Evolutionary conservation across 2,888 invertebrate genomes (phyloP), one percentile per base, ranked within the genome.

Genomic region (Stenchaetothrips biformis): DNA sequence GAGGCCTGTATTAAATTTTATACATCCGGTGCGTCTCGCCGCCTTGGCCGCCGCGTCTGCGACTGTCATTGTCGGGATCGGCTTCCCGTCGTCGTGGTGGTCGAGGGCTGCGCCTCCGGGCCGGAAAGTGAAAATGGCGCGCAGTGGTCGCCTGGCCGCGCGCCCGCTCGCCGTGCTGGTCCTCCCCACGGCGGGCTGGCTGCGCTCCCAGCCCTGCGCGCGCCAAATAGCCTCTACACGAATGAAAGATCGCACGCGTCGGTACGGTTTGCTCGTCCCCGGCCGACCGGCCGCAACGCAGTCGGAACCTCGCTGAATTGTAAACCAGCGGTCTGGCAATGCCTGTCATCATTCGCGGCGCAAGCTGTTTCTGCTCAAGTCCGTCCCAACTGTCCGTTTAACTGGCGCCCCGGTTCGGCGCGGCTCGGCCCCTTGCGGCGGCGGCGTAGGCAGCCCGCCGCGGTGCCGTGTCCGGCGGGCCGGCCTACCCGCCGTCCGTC

Each of bases 191-290:
- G 53, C 53, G 9, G 53, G 53, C 53, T 53, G 53, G 53, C 53
- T 2, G 53, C 53, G 53, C 13, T 37, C 37, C 37, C 16, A 9
- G 53, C 6, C 53, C 53, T 1, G n/a, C n/a, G 67, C 21, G 2
- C 67, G 67, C 67, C 25, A 25, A 74, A 74, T 74, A 25, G 67
- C 67, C 67, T 7, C 25, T 59, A 74, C 67, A 74, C 25, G 67
- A 25, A 74, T 74, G 67, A 25, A 74, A 74, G 67, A 74, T 74
- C 25, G 25, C 21, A 74, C 67, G 67, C 21, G 67, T 74, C 2
- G 37, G 37, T 37, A 4, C 2, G 4, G 37, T 37, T 37, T 37
- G 4, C 37, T 37, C 37, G 37, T 4, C 37, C 4, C 37, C 37
- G 4, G 37, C 37, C 37, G n/a, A n/a, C 4, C 37, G 37, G 37